A percentile compares a stretch with the other conserved stretches of the same genome.
phyloP scores from a whole-genome alignment of 2,888 invertebrate species.

The Mythimna impura region DNA sequence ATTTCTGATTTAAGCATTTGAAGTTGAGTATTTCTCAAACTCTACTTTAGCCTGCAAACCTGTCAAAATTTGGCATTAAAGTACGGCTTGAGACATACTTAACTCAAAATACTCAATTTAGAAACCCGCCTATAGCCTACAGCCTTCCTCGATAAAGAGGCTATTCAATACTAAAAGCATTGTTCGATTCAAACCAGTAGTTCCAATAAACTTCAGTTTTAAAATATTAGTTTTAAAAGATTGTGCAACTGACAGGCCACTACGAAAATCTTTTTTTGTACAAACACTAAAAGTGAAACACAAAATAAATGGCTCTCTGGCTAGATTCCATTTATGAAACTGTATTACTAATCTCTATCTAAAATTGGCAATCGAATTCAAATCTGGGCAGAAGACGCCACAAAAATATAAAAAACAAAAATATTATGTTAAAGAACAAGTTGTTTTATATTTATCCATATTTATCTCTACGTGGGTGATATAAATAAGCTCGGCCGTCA shows the following conservation, averaged over 20 bases:
- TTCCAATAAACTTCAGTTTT: too few species aligned
- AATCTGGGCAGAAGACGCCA: not conserved
- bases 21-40: too few species aligned
- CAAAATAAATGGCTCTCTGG: not conserved
- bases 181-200: too few species aligned
- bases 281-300: not conserved
- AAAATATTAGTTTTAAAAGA: too few species aligned
- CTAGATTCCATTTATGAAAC: slow-evolving; percentile 11
- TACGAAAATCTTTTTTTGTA: not conserved
- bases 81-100: too few species aligned
- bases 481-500: slow-evolving; percentile 32
- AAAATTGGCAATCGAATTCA: slow-evolving; percentile 8
- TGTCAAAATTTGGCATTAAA: too few species aligned
- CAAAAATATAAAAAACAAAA: slow-evolving; percentile 2
- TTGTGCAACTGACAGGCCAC: not conserved
- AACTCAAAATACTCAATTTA: too few species aligned
- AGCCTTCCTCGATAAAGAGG: too few species aligned
- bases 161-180: too few species aligned
- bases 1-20: too few species aligned
- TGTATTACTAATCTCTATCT: not conserved
- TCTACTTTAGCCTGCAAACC: too few species aligned
- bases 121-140: too few species aligned
- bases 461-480: slow-evolving; percentile 41
- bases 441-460: slow-evolving; percentile 37
- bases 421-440: slow-evolving; percentile 5